Evolutionary conservation across 2,888 invertebrate species (phyloP).

Genomic region (Hypsopygia costalis): DNA sequence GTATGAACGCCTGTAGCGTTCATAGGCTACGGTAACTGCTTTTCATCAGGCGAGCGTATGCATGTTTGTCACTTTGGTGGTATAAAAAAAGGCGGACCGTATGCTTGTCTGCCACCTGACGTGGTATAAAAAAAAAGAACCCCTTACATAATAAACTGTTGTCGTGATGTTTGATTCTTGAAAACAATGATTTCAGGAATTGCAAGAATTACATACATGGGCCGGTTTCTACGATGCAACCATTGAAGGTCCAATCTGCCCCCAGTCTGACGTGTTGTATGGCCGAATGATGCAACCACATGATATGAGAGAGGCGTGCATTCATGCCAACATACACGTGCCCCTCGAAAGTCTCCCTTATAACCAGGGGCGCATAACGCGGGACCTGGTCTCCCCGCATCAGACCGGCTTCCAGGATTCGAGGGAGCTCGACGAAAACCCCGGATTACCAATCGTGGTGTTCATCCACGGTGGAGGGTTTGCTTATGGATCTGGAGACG

Average conservation of each 20-base stretch:
- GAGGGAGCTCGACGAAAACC: conserved; percentile 2
- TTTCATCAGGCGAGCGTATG: too few species aligned
- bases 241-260: conserved; percentile 80
- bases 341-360: conserved; percentile 39
- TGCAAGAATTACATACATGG: conserved; percentile 76
- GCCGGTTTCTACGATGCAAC: conserved; percentile 72
- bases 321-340: conserved; percentile 62
- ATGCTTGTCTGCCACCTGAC: too few species aligned
- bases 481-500: conserved; percentile 57
- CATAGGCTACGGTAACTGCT: too few species aligned
- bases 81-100: too few species aligned
- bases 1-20: too few species aligned
- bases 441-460: conserved; percentile 55
- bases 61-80: too few species aligned
- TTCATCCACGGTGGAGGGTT: conserved; percentile 71
- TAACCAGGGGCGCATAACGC: neutral
- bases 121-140: too few species aligned
- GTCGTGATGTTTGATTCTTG: too few species aligned
- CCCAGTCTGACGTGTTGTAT: conserved; percentile 76
- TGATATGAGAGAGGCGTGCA: conserved; percentile 56
- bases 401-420: conserved; percentile 17
- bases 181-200: conserved; percentile 55
- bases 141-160: too few species aligned
- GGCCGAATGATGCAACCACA: conserved; percentile 36
- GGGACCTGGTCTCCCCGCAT: conserved; percentile 14